Evolutionary conservation across 2,113 vertebrate species (phyloP), one percentile per base, ranked within the genome.

Genomic region (Octodon degus): DNA sequence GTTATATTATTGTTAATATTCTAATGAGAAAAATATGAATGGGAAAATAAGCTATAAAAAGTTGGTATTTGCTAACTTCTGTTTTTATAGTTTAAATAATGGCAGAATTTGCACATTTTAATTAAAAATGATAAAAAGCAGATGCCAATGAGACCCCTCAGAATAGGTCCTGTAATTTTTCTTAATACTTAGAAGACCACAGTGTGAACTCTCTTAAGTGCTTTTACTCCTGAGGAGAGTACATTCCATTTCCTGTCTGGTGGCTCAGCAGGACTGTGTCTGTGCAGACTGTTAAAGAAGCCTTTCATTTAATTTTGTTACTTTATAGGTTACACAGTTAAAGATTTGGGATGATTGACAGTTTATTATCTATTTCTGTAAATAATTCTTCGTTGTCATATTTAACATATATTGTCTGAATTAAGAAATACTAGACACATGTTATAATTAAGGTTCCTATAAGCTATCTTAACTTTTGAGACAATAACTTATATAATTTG

Each of bases 391-490:
- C 85, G 34, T 84, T 1, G 24, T 89, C 65, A 74, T 67, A 40
- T n/a, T 79, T 86, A 60, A 86, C 14, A 53, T 25, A 5, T 74
- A 62, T 93, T 67, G 1, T 85, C 85, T 72, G 34, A 91, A 86
- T 16, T 32, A 34, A 93, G 50, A 94, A 70, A 4, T 53, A 6
- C 60, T 76, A 94, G 72, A 65, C 37, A 34, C 7, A 32, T 30
- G 30, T 74, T 95, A 83, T 53, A 89, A 65, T 82, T 90, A 90
- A 82, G 20, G 7, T 85, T 93, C 37, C 37, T 87, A 37, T 90
- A 93, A 34, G 20, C 32, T 84, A 22, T 58, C 53, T 93, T 96
- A 76, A 77, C 19, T 88, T 96, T 67, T 83, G n/a, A 82, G 58
- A 72, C 22, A 70, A 7, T 40, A 40, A 60, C 22, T 37, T 87